Evolutionary conservation across 2,888 invertebrate species (phyloP), one percentile per base, ranked within the genome.

Genomic region (Mesoligia furuncula): DNA sequence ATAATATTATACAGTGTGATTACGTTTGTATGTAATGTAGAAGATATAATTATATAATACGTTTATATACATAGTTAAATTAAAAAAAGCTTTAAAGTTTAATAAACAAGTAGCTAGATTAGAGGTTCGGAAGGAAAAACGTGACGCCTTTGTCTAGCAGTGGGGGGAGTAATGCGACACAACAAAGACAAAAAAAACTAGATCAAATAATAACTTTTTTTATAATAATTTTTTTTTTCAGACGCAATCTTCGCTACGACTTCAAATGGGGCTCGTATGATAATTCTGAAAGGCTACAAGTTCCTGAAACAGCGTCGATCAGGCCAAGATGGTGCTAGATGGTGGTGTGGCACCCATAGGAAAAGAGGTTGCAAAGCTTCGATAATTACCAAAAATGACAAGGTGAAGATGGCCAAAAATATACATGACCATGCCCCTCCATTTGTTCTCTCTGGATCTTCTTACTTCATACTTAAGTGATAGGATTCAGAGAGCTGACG

Each of bases 181-280:
- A 62, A 61, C 11, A 20, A 20, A 31, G 62, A 1, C 31, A 62
- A 31, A 62, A 62, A 24, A 20, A 31, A 20, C 20, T 20, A 20
- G 20, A 13, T 39, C 1, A 39, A 1, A 39, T 39, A 39, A 39
- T 31, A 17, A 31, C 31, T n/a, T n/a, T n/a, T n/a, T n/a, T n/a
- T n/a, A n/a, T n/a, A n/a, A n/a, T n/a, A n/a, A 31, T 36, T 0
- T 62, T 31, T 27, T n/a, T 42, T 87, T 85, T 51, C 86, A 90
- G 91, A 42, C 7, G 78, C 84, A 9, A 67, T 85, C 36, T 89
- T 90, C 72, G 85, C 76, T 15, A 80, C 73, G 0, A 51, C 73
- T 13, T 69, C 64, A 54, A 80, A 61, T 4, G 74, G 74, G 7
- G 69, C 75, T 66, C 64, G 27, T 13, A 70, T 80, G 36, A 36